phyloP scores from a whole-genome alignment of 2,113 vertebrate species.

The Hoplias malabaricus region DNA sequence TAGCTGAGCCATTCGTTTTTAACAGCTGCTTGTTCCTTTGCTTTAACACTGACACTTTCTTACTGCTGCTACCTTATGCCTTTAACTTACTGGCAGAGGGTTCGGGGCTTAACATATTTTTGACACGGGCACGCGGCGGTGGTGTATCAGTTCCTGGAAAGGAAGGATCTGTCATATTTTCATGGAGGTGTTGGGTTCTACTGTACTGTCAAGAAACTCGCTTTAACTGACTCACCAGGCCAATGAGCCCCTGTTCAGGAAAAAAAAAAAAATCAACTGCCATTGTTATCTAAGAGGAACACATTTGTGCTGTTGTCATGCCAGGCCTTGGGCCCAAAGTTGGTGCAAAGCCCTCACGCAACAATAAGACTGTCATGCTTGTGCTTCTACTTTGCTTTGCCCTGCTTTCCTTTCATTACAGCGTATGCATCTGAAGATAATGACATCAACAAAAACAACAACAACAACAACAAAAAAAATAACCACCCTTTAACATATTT shows the following conservation, averaged over 20 bases:
- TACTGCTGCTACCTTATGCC: not conserved
- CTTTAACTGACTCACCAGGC: not conserved
- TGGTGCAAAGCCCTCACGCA: not conserved
- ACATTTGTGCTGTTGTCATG: slow-evolving; percentile 4
- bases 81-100: not conserved
- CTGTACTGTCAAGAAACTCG: slow-evolving; percentile 5
- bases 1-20: slow-evolving; percentile 3
- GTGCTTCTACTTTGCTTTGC: too few species aligned
- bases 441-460: slow-evolving; percentile 3
- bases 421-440: slow-evolving; percentile 16
- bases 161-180: not conserved
- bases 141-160: slow-evolving; percentile 13
- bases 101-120: not conserved
- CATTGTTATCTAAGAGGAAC: slow-evolving; percentile 33
- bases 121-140: not conserved
- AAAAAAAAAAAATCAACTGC: not conserved
- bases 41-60: not conserved
- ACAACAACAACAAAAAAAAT: slow-evolving; percentile 10
- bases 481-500: slow-evolving; percentile 1
- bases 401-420: not conserved
- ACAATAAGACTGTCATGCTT: not conserved
- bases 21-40: not conserved
- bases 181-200: not conserved
- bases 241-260: not conserved
- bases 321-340: not conserved